Evolutionary conservation across 1,140 invertebrate species (phyloP), one percentile per base, ranked within the genome.

Genomic region (Lucilia sericata): DNA sequence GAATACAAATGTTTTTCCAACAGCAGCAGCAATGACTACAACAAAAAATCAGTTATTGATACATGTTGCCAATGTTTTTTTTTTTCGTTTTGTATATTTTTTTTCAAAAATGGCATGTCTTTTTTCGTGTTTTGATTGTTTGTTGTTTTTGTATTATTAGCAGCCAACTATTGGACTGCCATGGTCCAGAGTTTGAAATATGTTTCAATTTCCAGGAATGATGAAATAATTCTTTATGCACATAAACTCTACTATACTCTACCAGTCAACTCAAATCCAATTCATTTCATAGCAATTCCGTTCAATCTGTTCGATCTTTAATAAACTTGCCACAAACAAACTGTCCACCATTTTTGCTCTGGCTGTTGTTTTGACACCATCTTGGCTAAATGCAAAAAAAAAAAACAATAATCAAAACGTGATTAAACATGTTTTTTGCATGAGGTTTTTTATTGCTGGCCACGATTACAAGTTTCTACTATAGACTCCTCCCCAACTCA

Each of bases 261-360:
- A 80, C 42, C 13, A 55, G 0, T 14, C 42, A 80, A 78, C 17
- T 42, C 49, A 49, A 80, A 80, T 19, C 51, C 30, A 17, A 83
- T 75, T 60, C 21, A 75, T 42, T 51, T 42, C n/a, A 75, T 42
- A 25, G 17, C 82, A 21, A 30, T 60, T 70, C 65, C 65, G 25
- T 70, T 70, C 65, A 70, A 70, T 70, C 65, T 70, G 65, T 70
- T 70, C 65, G 9, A 70, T 70, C 65, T 19, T 2, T 60, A 70
- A 70, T 70, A 70, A 70, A 70, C 65, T 70, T 70, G 65, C 65
- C 65, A 70, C 65, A 70, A 17, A 12, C 14, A 17, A 80, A 84
- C 49, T 65, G 78, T 65, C 83, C 84, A 85, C 84, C 84, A 85
- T 85, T 85, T 85, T 84, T 85, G 82, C 84, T 65, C 25, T 65